These are phyloP conservation scores for Heliconius eleuchia DNA, from an alignment of 1,140 invertebrate genomes.

Conservation along the genomic window DNA sequence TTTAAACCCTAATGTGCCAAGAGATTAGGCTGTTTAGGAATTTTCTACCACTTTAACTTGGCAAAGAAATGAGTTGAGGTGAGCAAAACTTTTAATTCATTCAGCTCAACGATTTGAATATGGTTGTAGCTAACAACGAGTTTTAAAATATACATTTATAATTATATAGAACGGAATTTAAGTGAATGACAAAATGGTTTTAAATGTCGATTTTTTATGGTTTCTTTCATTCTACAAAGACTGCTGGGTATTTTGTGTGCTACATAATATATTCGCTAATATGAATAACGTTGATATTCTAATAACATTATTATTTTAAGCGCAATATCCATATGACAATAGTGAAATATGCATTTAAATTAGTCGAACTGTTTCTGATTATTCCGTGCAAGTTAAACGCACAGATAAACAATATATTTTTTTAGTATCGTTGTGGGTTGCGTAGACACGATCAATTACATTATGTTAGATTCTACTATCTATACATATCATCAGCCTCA, in stretches of 20 bases:
- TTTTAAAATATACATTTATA: constrained; percentile 16
- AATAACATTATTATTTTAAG: no score
- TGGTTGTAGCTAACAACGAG: background rate
- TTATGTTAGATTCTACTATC: no score
- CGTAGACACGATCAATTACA: no score
- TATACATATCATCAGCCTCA: no score
- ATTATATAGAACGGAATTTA: constrained; percentile 12
- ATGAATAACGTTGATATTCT: no score
- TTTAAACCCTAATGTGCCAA: constrained; percentile 10
- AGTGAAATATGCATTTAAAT: no score
- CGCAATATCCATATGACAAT: no score
- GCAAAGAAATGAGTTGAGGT: constrained; percentile 24
- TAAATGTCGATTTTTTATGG: constrained; percentile 16
- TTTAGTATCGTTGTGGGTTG: no score
- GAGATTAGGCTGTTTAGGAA: constrained; percentile 23
- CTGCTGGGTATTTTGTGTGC: background rate
- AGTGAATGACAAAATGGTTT: constrained; percentile 25
- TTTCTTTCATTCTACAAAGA: background rate
- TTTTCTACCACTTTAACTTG: constrained; percentile 11
- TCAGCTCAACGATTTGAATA: constrained; percentile 18
- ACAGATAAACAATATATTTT: no score
- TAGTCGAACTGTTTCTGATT: no score
- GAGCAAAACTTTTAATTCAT: constrained; percentile 28
- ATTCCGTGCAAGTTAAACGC: no score
- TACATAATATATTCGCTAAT: background rate